These are phyloP conservation scores for Hyppa rectilinea DNA, from an alignment of 2,888 invertebrate genomes.

Conservation along the genomic window DNA sequence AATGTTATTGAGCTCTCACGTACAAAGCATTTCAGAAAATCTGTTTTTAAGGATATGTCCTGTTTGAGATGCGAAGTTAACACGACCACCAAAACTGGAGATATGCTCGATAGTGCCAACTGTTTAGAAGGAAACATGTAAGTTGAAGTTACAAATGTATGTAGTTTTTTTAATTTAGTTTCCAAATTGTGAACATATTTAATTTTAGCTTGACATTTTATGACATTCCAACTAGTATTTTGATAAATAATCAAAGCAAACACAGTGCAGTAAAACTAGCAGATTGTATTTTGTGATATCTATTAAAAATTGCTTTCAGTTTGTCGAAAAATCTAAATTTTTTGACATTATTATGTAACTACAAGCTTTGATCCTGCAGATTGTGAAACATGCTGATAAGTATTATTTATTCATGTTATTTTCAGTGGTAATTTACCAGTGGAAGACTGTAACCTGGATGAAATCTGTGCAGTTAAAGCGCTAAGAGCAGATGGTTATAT, in stretches of 20 bases:
- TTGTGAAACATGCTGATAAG: neutral
- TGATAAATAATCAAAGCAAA: slow-evolving; percentile 7
- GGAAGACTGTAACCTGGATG: slow-evolving; percentile 76
- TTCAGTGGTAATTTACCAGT: slow-evolving; percentile 75
- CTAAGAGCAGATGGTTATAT: slow-evolving; percentile 78
- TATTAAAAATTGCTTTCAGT: neutral
- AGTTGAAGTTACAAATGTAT: slow-evolving; percentile 59
- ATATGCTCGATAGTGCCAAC: slow-evolving; percentile 72
- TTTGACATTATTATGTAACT: neutral
- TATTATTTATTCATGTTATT: slow-evolving; percentile 33
- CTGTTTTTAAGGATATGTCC: slow-evolving; percentile 80
- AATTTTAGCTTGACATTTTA: neutral
- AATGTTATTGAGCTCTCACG: slow-evolving; percentile 82
- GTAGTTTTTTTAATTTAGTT: neutral
- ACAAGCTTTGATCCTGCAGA: neutral
- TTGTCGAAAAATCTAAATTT: neutral
- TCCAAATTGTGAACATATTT: neutral
- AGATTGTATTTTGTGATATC: slow-evolving; percentile 4
- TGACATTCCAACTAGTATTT: neutral
- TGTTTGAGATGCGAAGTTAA: slow-evolving; percentile 84
- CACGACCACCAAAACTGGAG: slow-evolving; percentile 66
- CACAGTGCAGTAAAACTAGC: neutral
- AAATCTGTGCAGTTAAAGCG: slow-evolving; percentile 81
- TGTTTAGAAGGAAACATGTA: slow-evolving; percentile 84
- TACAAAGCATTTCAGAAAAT: slow-evolving; percentile 77